Base-by-base conservation (phyloP, 2,113 vertebrate genomes). In the Neogobius melanostomus region DNA sequence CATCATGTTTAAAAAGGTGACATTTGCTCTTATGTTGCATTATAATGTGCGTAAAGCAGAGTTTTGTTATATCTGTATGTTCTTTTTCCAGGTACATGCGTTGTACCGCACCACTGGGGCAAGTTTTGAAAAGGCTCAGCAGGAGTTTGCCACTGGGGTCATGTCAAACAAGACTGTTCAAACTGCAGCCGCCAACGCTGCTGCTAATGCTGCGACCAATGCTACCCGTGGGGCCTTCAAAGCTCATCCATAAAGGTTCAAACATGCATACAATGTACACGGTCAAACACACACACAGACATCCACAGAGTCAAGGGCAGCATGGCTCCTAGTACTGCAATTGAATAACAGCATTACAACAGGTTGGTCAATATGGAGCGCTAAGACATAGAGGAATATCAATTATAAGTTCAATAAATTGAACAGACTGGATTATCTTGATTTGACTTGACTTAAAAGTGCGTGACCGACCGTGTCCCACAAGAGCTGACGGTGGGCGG, bases 91-190 rank as follows among this genome's bases (percentile, higher is more conserved):
- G 98, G 97, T 99, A 45, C 98, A 99, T 0, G 96, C 95, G 10
- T 93, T 99, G 11, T 99, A 99, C 82, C 95, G 98, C 69, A 98
- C 96, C 6, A 99, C 98, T 1, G 98, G 96, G 7, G 98, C 98
- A 11, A 99, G 98, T 83, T 99, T 99, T 80, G 97, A 99, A 93
- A 99, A 99, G 17, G 98, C 98, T 0, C 98, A 99, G 70, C 97
- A 99, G 84, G 98, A 99, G 79, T 99, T 99, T 76, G 97, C 98
- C 8, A 98, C 97, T 0, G 98, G 97, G 5, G 98, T 99, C 88
- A 99, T 99, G 96, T 95, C 98, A 68, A 99, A 99, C 92, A 98
- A 98, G 85, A 99, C 97, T 0, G 97, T 99, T 43, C 98, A 99
- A 76, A 99, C 95, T 0, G 97, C 98, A 6, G 96, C 98, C 0